Conservation (phyloP, 1,140 invertebrate species). For the Propsilocerus akamusi region DNA sequence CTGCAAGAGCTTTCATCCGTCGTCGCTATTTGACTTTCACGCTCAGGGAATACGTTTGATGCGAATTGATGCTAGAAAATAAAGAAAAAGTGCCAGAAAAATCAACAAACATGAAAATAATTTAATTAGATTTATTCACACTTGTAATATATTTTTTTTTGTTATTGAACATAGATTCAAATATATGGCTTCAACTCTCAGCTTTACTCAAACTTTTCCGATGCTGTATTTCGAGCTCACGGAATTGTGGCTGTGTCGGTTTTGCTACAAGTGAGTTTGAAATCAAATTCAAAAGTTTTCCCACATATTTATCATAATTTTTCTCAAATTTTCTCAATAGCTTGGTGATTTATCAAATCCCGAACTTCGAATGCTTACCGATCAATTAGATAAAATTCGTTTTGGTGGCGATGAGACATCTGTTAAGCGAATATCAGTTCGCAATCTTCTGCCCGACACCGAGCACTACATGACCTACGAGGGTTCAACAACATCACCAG, state of each 20-base stretch:
- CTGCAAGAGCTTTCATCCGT: neutral
- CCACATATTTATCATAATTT: constrained; percentile 2
- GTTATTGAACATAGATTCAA: constrained; percentile 60
- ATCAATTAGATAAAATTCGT: constrained; percentile 71
- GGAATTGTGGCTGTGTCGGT: constrained; percentile 77
- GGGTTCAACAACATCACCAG: constrained; percentile 85
- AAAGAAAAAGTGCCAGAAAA: too few species aligned
- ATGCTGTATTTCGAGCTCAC: constrained; percentile 71
- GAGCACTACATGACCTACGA: constrained; percentile 96
- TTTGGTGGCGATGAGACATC: constrained; percentile 67
- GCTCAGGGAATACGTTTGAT: neutral
- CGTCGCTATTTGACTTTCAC: neutral
- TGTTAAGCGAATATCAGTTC: constrained; percentile 62
- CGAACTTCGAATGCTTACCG: constrained; percentile 67
- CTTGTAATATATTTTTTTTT: constrained; percentile 9
- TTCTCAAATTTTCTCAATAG: constrained; percentile 24
- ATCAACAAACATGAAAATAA: too few species aligned
- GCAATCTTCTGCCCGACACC: constrained; percentile 74
- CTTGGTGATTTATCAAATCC: constrained; percentile 70
- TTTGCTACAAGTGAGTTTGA: constrained; percentile 55
- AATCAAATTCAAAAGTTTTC: neutral
- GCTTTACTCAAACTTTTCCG: constrained; percentile 78
- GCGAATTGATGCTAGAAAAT: neutral
- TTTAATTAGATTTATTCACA: neutral
- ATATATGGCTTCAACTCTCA: constrained; percentile 89